Evolutionary conservation across 2,113 vertebrate genomes (phyloP), one percentile per base, ranked within the genome.

Genomic region (Patagioenas fasciata): DNA sequence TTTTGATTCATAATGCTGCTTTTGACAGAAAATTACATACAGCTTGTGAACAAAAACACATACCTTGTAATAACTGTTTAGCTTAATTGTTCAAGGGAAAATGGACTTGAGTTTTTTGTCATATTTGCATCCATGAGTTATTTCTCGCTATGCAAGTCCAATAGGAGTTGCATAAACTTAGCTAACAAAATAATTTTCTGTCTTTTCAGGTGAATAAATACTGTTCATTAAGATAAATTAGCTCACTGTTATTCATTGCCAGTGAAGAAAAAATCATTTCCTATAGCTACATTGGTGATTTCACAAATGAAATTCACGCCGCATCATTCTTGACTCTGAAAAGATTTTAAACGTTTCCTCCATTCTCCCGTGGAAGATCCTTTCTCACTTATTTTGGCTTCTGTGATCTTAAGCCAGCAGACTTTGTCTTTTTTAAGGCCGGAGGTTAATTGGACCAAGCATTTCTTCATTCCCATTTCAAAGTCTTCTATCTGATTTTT

Each of bases 391-490:
- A 36, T n/a, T 95, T 89, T 93, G 65, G 11, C 65, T 81, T 81
- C 72, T 79, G 56, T 95, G 83, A 89, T 93, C 84, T 87, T 42
- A 78, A 79, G 74, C 73, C 91, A 92, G 53, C 44, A 69, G 73
- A 84, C n/a, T 65, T 50, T 62, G 29, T 57, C 75, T 88, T 88
- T 73, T 74, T 71, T 78, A 56, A 70, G 91, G 80, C n/a, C 94
- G 91, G 54, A 75, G 78, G 53, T 92, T 95, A 94, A 89, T 91
- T 92, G 81, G 60, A 72, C 73, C 82, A 95, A 72, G 40, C 73
- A 82, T 79, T 94, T 95, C 56, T 95, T 94, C 91, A 50, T 86
- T 94, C 91, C 54, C 3, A 1, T 96, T 94, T 93, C 83, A 78
- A 79, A 91, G 83, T 87, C 86, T 82, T 91, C 79, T 36, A 32